Evolutionary conservation across 2,888 invertebrate genomes (phyloP).

Genomic region (Halictus quadricinctus): DNA sequence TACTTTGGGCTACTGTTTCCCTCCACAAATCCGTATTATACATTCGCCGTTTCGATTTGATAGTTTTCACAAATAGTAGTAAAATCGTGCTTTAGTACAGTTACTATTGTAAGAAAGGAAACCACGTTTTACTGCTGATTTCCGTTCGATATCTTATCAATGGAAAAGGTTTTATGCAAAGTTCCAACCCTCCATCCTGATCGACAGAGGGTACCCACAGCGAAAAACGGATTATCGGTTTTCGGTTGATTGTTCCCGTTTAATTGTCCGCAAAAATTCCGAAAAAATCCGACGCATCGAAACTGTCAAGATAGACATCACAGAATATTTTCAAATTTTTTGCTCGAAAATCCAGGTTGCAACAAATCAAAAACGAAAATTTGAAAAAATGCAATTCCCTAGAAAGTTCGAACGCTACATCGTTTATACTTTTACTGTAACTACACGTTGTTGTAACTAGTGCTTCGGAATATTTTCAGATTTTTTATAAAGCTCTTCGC

Average conservation of each 20-base stretch:
- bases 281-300: not conserved
- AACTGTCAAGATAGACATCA: not conserved
- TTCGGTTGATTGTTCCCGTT: not conserved
- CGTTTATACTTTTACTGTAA: not conserved
- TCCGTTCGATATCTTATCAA: not conserved
- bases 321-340: not conserved
- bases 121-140: not conserved
- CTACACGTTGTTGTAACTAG: not conserved
- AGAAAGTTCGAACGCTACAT: not conserved
- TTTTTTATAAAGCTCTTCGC: not conserved
- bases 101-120: not conserved
- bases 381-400: not conserved
- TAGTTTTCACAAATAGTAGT: not conserved
- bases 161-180: not conserved
- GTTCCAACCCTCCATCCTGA: not conserved
- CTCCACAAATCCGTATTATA: conserved; percentile 19
- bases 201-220: not conserved
- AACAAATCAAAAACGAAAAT: not conserved
- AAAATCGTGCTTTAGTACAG: not conserved
- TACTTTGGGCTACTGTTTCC: not conserved
- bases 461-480: not conserved
- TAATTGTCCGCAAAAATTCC: not conserved
- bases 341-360: not conserved
- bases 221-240: not conserved
- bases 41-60: conserved; percentile 14